Evolutionary conservation across 1,140 invertebrate genomes (phyloP).

Genomic region (Drosophila biarmipes): DNA sequence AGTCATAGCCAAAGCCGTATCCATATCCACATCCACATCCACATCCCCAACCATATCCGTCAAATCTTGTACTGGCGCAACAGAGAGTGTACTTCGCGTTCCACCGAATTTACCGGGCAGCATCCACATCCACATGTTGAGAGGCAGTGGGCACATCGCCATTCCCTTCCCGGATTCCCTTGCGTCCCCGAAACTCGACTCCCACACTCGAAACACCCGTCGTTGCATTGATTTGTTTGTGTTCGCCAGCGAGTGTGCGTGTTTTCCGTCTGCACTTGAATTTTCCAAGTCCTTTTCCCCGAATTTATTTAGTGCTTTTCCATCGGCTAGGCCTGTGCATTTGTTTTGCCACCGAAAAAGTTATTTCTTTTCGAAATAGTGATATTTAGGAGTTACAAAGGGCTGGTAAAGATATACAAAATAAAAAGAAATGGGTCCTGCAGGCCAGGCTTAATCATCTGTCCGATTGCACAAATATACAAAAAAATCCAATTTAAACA

Average conservation of each 20-base stretch:
- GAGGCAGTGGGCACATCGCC: constrained; percentile 44
- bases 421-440: neutral
- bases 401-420: too few species aligned
- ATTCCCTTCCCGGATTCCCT: constrained; percentile 20
- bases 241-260: constrained; percentile 11
- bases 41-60: neutral
- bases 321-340: neutral
- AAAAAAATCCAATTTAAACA: too few species aligned
- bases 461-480: neutral
- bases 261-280: constrained; percentile 19
- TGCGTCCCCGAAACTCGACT: constrained; percentile 2
- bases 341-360: neutral
- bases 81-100: constrained; percentile 37
- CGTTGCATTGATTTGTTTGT: constrained; percentile 40
- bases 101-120: constrained; percentile 66
- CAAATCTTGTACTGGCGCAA: constrained; percentile 40
- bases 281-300: constrained; percentile 12
- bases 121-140: constrained; percentile 74
- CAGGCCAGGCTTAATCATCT: neutral
- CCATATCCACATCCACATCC: too few species aligned
- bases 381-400: neutral
- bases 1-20: neutral
- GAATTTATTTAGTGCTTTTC: constrained; percentile 7
- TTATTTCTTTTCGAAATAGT: neutral
- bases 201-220: neutral